Evolutionary conservation across 2,113 vertebrate species (phyloP).

Genomic region (Paramisgurnus dabryanus): DNA sequence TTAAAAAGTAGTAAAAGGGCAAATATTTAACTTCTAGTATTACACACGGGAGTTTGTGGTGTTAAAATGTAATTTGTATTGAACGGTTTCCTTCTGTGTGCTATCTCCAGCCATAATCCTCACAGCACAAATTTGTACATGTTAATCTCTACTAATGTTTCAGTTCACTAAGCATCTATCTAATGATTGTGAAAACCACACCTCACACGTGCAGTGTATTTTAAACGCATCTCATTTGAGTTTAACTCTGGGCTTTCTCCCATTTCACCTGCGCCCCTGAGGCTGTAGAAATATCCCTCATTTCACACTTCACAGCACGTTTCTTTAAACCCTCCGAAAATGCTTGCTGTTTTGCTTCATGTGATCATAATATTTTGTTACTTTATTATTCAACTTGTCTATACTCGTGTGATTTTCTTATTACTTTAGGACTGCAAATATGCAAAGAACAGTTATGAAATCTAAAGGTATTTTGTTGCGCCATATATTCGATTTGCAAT

Average conservation of each 20-base stretch:
- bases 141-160: not conserved
- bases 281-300: constrained; percentile 5
- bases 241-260: not conserved
- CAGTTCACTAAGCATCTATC: not conserved
- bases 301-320: constrained; percentile 25
- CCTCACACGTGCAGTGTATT: not conserved
- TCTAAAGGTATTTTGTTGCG: no score
- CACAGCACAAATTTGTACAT: not conserved
- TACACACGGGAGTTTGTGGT: not conserved
- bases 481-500: no score
- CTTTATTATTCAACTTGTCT: no score
- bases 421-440: no score
- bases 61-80: not conserved
- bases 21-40: no score
- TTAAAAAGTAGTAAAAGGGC: no score
- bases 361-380: not conserved
- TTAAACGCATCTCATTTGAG: not conserved
- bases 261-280: not conserved
- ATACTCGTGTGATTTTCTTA: no score
- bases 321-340: not conserved
- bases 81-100: not conserved
- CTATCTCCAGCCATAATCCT: not conserved
- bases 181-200: not conserved
- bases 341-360: constrained; percentile 3
- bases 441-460: no score